Evolutionary conservation across 1,140 invertebrate genomes (phyloP), one percentile per base, ranked within the genome.

Genomic region (Drosophila setifemur): DNA sequence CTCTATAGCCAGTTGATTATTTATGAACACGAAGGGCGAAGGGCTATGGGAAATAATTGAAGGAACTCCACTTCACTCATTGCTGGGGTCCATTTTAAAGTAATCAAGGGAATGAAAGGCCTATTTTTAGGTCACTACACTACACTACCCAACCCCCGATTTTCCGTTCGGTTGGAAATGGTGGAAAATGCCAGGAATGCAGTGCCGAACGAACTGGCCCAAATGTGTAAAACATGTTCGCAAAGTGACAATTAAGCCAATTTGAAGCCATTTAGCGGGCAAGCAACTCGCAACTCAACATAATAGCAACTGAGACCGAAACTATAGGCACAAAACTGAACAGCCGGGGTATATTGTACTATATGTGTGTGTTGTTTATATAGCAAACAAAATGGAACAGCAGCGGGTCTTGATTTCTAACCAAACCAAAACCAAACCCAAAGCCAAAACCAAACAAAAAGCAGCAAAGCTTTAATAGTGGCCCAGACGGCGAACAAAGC

Each of bases 211-310:
- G 11, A 9, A 25, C n/a, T 58, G 55, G 55, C 57, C 57, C 53
- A 61, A 61, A 47, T 61, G 55, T 48, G 53, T 66, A 74, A 85
- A 85, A 75, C 79, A 75, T 85, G 79, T 74, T 74, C 71, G 64
- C 66, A 78, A 85, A 85, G 75, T 85, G 79, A 85, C 79, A 85
- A 85, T 85, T 85, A 85, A 86, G 81, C 71, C 79, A 85, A 85
- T 85, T 85, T 86, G 60, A 79, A 67, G 79, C 81, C 81, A 85
- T 85, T 85, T 85, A 85, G 58, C 42, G 50, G 73, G 26, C 44
- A 35, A 26, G 42, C 42, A 25, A 26, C 19, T 43, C 5, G 3
- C 42, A 58, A 58, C 57, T 43, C 42, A 66, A 40, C 64, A 61
- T 52, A 43, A 40, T 43, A 37, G 37, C 14, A 67, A 53, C 67